Evolutionary conservation across 2,888 invertebrate species (phyloP), one percentile per base, ranked within the genome.

Genomic region (Drosophila infuscata): DNA sequence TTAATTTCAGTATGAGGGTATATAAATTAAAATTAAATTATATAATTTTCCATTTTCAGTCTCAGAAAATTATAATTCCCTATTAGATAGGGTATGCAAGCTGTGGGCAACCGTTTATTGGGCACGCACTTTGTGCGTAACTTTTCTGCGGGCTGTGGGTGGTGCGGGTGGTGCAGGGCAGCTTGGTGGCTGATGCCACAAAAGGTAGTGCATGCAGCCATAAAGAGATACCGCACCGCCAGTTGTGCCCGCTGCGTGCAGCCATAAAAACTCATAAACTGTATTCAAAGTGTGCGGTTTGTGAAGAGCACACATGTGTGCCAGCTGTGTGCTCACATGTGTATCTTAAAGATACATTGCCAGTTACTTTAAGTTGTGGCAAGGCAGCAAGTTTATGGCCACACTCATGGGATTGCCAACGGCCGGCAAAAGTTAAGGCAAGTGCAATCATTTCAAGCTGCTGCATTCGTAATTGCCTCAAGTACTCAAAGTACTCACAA

Each of bases 361-460:
- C 60, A 70, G 81, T 54, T 65, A 59, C 70, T 76, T 80, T 64
- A 80, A 76, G n/a, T 56, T 59, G 73, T 32, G 70, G 67, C 62
- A 54, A 64, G 72, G 71, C 58, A 43, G 59, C 48, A 49, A 67
- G 46, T 78, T 89, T 82, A 85, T 76, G 71, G 78, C 66, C 78
- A 65, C 64, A 54, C 53, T 70, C 54, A 25, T 43, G 43, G 52
- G 69, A 61, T 32, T 59, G 57, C 36, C 73, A 49, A 29, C 32
- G 57, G 32, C 59, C 53, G 59, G 59, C 46, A 56, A 71, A 82
- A 75, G 68, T 69, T 49, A 72, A 74, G 41, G 82, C 67, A 76
- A 86, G 88, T 82, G 89, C 88, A 82, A 84, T 86, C 81, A 79
- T 70, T 71, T 79, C 85, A 82, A 89, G 72, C 85, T 87, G 85